Base-by-base conservation (phyloP, 2,113 vertebrate species). In the Leiothrix lutea region DNA sequence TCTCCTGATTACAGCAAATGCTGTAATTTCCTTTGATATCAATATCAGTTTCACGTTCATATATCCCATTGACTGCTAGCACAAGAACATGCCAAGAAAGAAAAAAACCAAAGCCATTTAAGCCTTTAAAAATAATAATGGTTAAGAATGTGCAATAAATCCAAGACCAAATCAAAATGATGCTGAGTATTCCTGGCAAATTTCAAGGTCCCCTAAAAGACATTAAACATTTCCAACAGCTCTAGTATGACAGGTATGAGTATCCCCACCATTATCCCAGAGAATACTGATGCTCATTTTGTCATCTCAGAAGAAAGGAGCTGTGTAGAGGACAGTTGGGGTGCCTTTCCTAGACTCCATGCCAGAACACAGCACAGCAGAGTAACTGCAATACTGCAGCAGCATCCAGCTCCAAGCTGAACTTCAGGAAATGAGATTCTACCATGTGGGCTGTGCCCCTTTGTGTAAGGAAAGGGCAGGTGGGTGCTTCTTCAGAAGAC, bases 321-420 rank as follows among this genome's bases (percentile, higher is more conserved):
- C 6, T 33, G 5, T 24, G 17, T 9, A 58, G 66, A 72, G 44
- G 40, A 17, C 19, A 20, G 38, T 1, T 60, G n/a, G 20, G 38
- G 40, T 31, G 24, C 23, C 36, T 77, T 75, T 53, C 71, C 67
- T 29, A 19, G 16, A 2, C 35, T 50, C 53, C 3, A 0, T 13
- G 35, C 14, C 38, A 72, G 66, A 64, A 25, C 12, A 66, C 11
- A 51, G 5, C 35, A 31, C 21, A 51, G 29, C 40, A 66, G 38
- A 66, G 31, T 15, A 28, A 26, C 31, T 47, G n/a, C 1, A 1
- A 5, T 0, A 2, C 45, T 40, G 47, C n/a, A 70, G 51, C 0
- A 1, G 23, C 33, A 22, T 60, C 60, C 56, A 47, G 23, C 56
- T 81, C 38, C 2, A 1, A 71, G 51, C 11, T 42, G 47, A 38